A percentile compares a stretch with the other conserved stretches of the same genome.
Conservation (phyloP, 2,113 vertebrate species). For the Brienomyrus longianalis region DNA sequence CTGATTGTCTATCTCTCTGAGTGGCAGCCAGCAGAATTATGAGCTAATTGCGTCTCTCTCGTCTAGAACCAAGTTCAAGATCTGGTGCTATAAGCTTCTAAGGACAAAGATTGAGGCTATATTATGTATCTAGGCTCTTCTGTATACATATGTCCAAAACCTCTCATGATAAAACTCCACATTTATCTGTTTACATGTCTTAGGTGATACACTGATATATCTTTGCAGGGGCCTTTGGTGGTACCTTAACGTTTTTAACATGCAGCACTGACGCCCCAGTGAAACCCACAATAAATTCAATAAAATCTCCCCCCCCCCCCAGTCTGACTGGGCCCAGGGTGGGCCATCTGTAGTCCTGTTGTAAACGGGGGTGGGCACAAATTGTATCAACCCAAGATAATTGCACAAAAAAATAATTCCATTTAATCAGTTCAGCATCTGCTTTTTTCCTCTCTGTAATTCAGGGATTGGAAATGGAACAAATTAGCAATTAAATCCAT, state of each 20-base stretch:
- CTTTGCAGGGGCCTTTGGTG: neutral
- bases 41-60: neutral
- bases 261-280: neutral
- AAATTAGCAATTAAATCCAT: slow-evolving; percentile 1
- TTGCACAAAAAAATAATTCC: neutral
- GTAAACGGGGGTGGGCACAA: neutral
- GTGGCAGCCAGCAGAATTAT: neutral
- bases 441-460: slow-evolving; percentile 1
- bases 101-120: neutral
- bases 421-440: neutral
- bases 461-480: neutral
- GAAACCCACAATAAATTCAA: neutral
- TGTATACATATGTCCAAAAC: neutral
- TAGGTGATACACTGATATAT: neutral
- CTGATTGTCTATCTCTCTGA: neutral
- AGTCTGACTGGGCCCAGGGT: neutral
- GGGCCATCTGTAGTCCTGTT: neutral
- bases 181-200: neutral
- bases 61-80: neutral
- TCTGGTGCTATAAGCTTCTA: neutral
- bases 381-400: neutral
- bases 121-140: neutral
- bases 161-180: neutral
- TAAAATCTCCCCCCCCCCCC: neutral
- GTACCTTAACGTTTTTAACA: neutral